Base-by-base conservation (phyloP, 2,113 vertebrate genomes). In the Toxostoma redivivum region DNA sequence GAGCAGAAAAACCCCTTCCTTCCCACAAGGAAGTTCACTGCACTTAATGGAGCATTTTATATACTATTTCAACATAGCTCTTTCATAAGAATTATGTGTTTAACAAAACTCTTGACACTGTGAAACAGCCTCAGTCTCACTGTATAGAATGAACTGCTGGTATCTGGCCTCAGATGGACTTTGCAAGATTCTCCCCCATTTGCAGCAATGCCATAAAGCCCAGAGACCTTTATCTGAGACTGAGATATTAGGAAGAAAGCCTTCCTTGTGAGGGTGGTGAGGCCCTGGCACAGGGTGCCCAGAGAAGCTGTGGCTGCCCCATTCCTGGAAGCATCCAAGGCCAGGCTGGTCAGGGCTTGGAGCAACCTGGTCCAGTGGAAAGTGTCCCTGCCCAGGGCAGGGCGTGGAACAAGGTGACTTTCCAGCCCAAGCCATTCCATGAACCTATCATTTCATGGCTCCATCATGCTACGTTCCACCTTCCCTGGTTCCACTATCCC, bases 281-380 rank as follows among this genome's bases (percentile, higher is more conserved):
- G 9, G 11, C 45, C 16, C 17, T 35, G 62, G 78, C 47, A 54
- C 21, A 42, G 54, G 16, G 0, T n/a, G 30, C 4, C 20, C 70
- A 60, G 35, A 42, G 30, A 19, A 42, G 30, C 62, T 69, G 21
- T 5, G 54, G n/a, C 61, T 54, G 47, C 35, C 2, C 17, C n/a
- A 19, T 35, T 25, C 70, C 21, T 61, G 54, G 40, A 9, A 19
- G 5, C 1, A 21, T 4, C 0, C 70, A 40, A 15, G 24, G 9
- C 5, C 44, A n/a, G 21, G 33, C 0, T 54, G 35, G 12, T 33
- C 1, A 3, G 17, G 47, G 10, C 35, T 48, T 31, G 79, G 47
- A 76, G 35, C 40, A 48, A 1, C 35, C 17, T 14, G 70, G 10
- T 0, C 0, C 2, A 31, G 40, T 11, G 21, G 11, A 53, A 69